These are phyloP conservation scores for Hestina assimilis DNA, from an alignment of 1,140 invertebrate species.

Conservation along the genomic window DNA sequence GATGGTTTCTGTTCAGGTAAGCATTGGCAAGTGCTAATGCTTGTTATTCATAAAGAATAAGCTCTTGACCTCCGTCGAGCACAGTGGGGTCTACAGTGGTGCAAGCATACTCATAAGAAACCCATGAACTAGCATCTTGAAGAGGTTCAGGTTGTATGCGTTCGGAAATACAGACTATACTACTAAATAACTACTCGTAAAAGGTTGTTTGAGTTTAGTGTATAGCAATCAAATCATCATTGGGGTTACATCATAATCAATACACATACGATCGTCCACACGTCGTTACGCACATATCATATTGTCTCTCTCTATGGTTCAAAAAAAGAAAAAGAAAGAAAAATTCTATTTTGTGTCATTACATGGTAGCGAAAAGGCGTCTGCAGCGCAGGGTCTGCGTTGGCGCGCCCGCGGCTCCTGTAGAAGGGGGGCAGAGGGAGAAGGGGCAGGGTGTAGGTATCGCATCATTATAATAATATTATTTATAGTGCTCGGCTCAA, in stretches of 20 bases:
- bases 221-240: slow-evolving; percentile 44
- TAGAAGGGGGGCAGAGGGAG: slow-evolving; percentile 45
- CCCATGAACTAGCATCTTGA: no score
- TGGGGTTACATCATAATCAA: slow-evolving; percentile 57
- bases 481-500: slow-evolving; percentile 26
- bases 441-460: slow-evolving; percentile 45
- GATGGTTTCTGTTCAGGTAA: no score
- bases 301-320: slow-evolving; percentile 64
- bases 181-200: no score
- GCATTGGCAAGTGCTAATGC: no score
- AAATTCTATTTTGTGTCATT: slow-evolving; percentile 69
- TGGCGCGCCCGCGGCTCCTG: slow-evolving; percentile 48
- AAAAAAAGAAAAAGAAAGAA: slow-evolving; percentile 68
- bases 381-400: slow-evolving; percentile 41
- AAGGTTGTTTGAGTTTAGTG: no score
- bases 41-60: no score
- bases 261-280: slow-evolving; percentile 73
- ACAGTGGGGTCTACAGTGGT: no score
- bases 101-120: no score
- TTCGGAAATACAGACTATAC: no score
- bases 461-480: slow-evolving; percentile 51
- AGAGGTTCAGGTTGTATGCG: no score
- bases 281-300: slow-evolving; percentile 75
- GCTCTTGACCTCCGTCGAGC: no score
- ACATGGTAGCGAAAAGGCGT: slow-evolving; percentile 64